Percentiles rank a stretch among this genome's conserved stretches.
phyloP scores from a whole-genome alignment of 2,113 vertebrate genomes.

The Scolopax mira region DNA sequence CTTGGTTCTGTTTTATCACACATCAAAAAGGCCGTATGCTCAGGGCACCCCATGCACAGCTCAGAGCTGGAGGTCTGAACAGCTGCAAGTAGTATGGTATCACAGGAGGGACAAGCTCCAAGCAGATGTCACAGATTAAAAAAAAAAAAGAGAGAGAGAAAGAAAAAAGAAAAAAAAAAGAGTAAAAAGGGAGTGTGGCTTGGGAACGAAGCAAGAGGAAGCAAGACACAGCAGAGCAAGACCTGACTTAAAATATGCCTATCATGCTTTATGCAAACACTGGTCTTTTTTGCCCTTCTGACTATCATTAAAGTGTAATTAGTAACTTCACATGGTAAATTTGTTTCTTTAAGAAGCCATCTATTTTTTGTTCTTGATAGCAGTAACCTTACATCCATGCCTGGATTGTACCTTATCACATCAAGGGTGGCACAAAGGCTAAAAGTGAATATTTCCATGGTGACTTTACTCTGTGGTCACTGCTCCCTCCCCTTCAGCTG shows the following conservation, averaged over 20 bases:
- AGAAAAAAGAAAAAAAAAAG: background rate
- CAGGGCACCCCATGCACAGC: constrained; percentile 74
- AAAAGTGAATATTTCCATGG: background rate
- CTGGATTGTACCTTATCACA: background rate
- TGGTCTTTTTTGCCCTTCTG: constrained; percentile 48
- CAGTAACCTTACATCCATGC: background rate
- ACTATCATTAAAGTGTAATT: constrained; percentile 67
- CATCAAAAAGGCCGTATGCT: constrained; percentile 94
- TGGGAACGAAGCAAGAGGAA: constrained; percentile 77
- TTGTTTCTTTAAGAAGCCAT: constrained; percentile 32
- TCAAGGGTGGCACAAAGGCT: background rate
- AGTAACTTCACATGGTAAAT: constrained; percentile 21
- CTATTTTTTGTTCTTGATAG: constrained; percentile 13
- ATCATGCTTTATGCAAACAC: constrained; percentile 53
- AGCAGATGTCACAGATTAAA: constrained; percentile 92
- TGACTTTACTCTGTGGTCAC: background rate
- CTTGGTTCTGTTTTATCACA: constrained; percentile 97
- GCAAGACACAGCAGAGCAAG: constrained; percentile 53
- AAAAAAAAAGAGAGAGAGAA: background rate
- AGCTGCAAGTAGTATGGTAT: constrained; percentile 90
- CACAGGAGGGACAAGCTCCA: constrained; percentile 84
- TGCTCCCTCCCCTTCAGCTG: background rate
- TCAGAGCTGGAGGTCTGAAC: constrained; percentile 88
- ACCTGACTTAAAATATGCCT: constrained; percentile 58
- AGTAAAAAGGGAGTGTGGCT: constrained; percentile 39